These are phyloP conservation scores for Leuciscus waleckii DNA, from an alignment of 2,797 vertebrate species.

Conservation along the genomic window DNA sequence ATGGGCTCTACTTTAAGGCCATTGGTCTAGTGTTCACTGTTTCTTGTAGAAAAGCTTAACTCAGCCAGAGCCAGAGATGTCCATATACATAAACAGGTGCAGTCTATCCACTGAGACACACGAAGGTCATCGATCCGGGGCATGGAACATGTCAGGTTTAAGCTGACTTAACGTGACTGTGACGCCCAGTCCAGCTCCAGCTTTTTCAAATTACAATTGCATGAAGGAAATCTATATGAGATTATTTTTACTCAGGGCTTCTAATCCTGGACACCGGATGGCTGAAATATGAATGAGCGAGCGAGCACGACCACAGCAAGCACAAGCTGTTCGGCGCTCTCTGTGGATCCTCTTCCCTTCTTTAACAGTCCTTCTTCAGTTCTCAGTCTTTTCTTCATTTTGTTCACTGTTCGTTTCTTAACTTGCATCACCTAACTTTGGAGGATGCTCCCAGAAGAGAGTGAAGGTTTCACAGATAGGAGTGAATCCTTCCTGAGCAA, in stretches of 20 bases:
- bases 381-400: conserved; percentile 18
- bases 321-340: conserved; percentile 35
- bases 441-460: conserved; percentile 29
- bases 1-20: conserved; percentile 18
- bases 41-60: conserved; percentile 15
- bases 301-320: conserved; percentile 31
- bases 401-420: neutral
- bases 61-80: neutral
- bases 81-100: conserved; percentile 19
- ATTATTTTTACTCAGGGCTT: conserved; percentile 43
- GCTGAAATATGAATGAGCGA: conserved; percentile 56
- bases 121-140: conserved; percentile 32
- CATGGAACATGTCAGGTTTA: conserved; percentile 25
- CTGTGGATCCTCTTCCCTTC: neutral
- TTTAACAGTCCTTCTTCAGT: conserved; percentile 12
- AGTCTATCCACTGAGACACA: conserved; percentile 5
- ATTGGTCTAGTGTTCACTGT: neutral
- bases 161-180: neutral
- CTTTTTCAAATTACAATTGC: conserved; percentile 30
- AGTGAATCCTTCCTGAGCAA: conserved; percentile 17
- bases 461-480: conserved; percentile 17
- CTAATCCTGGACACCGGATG: conserved; percentile 43
- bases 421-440: conserved; percentile 22
- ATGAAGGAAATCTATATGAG: conserved; percentile 50
- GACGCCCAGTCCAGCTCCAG: conserved; percentile 12